These are phyloP conservation scores for Clarias laeviceps DNA, from an alignment of 2,797 vertebrate genomes.

Conservation along the genomic window DNA sequence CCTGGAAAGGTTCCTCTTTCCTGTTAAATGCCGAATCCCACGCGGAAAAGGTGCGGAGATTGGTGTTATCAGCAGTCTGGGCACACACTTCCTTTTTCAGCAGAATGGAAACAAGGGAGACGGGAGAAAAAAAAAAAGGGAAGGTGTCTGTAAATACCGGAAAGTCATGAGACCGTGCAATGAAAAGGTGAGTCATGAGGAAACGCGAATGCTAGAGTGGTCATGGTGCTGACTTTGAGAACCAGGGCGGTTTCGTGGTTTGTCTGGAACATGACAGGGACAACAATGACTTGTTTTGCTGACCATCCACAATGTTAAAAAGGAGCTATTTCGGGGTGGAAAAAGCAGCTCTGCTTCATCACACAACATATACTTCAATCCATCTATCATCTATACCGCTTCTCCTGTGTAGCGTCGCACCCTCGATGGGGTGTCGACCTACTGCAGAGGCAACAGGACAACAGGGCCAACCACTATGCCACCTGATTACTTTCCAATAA, in stretches of 20 bases:
- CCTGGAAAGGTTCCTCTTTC: conserved; percentile 55
- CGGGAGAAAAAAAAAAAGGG: conserved; percentile 29
- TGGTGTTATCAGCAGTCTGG: conserved; percentile 59
- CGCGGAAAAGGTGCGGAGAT: conserved; percentile 62
- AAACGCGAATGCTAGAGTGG: background rate
- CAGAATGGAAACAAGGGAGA: conserved; percentile 57
- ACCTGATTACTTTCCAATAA: background rate
- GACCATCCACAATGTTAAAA: background rate
- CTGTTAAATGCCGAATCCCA: conserved; percentile 40
- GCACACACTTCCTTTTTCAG: conserved; percentile 59
- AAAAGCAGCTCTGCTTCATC: background rate
- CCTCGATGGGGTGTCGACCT: too few species aligned
- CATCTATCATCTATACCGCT: too few species aligned
- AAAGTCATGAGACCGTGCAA: conserved; percentile 45
- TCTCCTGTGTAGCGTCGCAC: too few species aligned
- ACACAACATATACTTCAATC: too few species aligned
- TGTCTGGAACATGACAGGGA: background rate
- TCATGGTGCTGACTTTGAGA: background rate
- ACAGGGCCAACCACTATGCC: too few species aligned
- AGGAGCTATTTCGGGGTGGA: background rate
- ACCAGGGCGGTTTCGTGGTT: background rate
- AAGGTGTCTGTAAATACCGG: conserved; percentile 48
- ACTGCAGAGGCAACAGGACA: too few species aligned
- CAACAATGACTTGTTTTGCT: background rate
- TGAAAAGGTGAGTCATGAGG: conserved; percentile 34